Conservation (phyloP, 1,140 invertebrate genomes). For the Bombus terrestris region DNA sequence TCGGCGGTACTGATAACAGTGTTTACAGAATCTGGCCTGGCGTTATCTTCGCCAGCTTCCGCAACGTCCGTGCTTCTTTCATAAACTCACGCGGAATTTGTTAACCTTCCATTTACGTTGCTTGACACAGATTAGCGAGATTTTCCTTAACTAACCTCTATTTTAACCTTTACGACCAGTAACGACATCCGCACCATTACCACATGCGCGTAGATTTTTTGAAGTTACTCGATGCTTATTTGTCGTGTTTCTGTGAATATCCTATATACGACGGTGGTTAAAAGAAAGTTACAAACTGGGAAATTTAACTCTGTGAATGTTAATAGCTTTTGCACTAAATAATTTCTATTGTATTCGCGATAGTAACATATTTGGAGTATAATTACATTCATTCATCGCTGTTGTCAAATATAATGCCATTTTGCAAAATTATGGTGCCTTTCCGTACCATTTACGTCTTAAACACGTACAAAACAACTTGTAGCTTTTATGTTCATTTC, state of each 20-base stretch:
- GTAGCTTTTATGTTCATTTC: background rate
- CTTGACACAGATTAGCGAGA: conserved; percentile 20
- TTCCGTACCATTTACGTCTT: too few species aligned
- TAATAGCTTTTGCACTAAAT: too few species aligned
- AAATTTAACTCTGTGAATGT: too few species aligned
- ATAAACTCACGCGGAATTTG: conserved; percentile 29
- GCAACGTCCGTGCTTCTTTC: conserved; percentile 64
- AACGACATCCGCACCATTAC: background rate
- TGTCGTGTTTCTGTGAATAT: background rate
- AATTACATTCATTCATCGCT: too few species aligned
- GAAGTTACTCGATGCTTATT: background rate
- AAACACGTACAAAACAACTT: too few species aligned
- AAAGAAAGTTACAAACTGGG: too few species aligned
- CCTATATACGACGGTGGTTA: rapidly evolving
- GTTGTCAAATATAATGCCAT: too few species aligned
- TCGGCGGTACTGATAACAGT: conserved; percentile 55
- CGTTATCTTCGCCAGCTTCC: conserved; percentile 62
- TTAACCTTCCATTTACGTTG: conserved; percentile 34
- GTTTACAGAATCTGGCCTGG: conserved; percentile 59
- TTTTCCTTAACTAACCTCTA: background rate
- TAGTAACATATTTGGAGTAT: too few species aligned
- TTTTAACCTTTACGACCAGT: background rate
- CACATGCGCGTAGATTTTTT: background rate
- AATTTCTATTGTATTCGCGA: too few species aligned
- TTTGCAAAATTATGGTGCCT: too few species aligned